Percentiles rank a stretch among this genome's conserved stretches.
Evolutionary conservation across 2,797 vertebrate genomes (phyloP).

Genomic region (Semaprochilodus insignis): DNA sequence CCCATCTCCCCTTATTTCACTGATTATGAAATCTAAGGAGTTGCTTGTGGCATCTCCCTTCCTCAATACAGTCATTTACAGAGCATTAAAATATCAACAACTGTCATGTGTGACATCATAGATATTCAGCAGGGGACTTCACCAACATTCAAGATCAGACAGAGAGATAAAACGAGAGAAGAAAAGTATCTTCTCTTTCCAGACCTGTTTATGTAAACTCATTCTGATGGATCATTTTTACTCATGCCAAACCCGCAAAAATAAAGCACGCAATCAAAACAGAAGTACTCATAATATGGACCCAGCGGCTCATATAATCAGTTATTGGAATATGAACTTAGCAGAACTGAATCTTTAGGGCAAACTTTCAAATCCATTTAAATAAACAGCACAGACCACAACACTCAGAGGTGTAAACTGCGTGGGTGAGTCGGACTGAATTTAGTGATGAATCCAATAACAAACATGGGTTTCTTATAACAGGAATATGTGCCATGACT

Average conservation of each 20-base stretch:
- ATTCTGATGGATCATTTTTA: background rate
- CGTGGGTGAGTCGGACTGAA: background rate
- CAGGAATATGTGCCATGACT: background rate
- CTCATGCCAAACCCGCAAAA: background rate
- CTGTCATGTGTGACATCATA: slow-evolving; percentile 38
- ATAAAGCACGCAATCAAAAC: background rate
- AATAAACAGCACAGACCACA: background rate
- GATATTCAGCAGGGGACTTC: slow-evolving; percentile 45
- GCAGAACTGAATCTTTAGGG: background rate
- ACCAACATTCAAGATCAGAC: slow-evolving; percentile 42
- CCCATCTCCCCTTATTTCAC: slow-evolving; percentile 21
- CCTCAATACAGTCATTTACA: slow-evolving; percentile 46
- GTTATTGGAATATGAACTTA: background rate
- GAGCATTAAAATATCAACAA: slow-evolving; percentile 42
- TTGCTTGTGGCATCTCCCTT: slow-evolving; percentile 47
- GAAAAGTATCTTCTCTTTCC: background rate
- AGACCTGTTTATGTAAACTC: slow-evolving; percentile 2
- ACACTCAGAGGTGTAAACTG: background rate
- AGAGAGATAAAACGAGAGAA: slow-evolving; percentile 13
- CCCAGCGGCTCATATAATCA: background rate
- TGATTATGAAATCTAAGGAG: slow-evolving; percentile 16
- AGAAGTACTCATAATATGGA: background rate
- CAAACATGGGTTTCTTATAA: background rate
- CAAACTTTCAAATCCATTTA: background rate
- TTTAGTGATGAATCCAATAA: too few relatives aligned